These are phyloP conservation scores for Tetranychus truncatus DNA, from an alignment of 2,888 invertebrate genomes.

Conservation along the genomic window DNA sequence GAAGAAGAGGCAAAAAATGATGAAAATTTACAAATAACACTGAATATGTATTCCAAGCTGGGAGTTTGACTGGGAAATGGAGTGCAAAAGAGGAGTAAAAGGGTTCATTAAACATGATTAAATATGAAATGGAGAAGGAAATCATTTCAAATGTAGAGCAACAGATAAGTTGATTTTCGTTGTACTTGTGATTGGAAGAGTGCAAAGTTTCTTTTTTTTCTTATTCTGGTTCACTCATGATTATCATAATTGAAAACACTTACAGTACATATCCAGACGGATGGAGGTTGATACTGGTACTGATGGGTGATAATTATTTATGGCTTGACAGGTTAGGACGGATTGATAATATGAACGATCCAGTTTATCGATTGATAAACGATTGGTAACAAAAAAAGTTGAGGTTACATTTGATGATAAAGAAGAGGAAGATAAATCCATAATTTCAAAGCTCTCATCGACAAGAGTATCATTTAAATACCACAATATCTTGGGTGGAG, in stretches of 20 bases:
- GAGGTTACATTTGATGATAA: neutral
- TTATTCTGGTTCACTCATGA: neutral
- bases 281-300: constrained; percentile 12
- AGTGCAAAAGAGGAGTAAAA: too few relatives aligned
- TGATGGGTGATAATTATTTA: neutral
- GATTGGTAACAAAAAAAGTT: constrained; percentile 2
- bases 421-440: neutral
- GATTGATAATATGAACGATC: constrained; percentile 9
- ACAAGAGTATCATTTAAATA: constrained; percentile 12
- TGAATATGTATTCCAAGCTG: too few relatives aligned
- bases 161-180: too few relatives aligned
- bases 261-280: constrained; percentile 13
- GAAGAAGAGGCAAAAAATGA: too few relatives aligned
- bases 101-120: too few relatives aligned
- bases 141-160: too few relatives aligned
- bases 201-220: neutral
- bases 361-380: neutral
- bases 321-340: constrained; percentile 15
- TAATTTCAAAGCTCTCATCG: constrained; percentile 7
- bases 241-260: neutral
- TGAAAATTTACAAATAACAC: too few relatives aligned
- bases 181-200: too few relatives aligned
- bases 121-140: too few relatives aligned
- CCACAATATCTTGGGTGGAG: constrained; percentile 12
- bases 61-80: too few relatives aligned